phyloP scores from a whole-genome alignment of 2,888 invertebrate genomes.

The Cryptophagus acutangulus region DNA sequence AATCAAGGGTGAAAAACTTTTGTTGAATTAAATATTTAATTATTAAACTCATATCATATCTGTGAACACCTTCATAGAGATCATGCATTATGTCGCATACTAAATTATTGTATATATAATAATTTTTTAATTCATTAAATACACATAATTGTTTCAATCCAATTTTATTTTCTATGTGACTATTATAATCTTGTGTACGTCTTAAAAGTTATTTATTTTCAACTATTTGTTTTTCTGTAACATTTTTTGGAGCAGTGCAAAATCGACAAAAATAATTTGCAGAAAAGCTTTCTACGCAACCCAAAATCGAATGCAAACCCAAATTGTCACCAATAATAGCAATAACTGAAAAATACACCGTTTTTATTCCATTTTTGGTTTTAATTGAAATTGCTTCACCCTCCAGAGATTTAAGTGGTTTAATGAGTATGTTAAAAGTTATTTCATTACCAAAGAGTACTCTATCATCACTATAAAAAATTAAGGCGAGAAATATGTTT shows the following conservation, averaged over 20 bases:
- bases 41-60: slow-evolving; percentile 30
- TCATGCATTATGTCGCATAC: slow-evolving; percentile 36
- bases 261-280: slow-evolving; percentile 17
- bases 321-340: slow-evolving; percentile 18
- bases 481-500: slow-evolving; percentile 27
- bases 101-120: slow-evolving; percentile 29
- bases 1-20: slow-evolving; percentile 13
- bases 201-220: background rate
- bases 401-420: slow-evolving; percentile 20
- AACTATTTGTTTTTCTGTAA: background rate
- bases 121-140: slow-evolving; percentile 26
- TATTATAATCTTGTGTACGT: slow-evolving; percentile 8
- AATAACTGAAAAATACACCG: slow-evolving; percentile 18
- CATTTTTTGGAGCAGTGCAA: slow-evolving; percentile 17
- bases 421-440: slow-evolving; percentile 25
- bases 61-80: slow-evolving; percentile 27
- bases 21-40: slow-evolving; percentile 21
- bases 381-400: slow-evolving; percentile 23
- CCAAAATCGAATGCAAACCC: slow-evolving; percentile 17
- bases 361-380: slow-evolving; percentile 8
- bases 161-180: slow-evolving; percentile 4
- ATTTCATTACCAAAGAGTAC: slow-evolving; percentile 26
- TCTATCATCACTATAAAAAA: slow-evolving; percentile 27
- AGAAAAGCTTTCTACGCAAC: slow-evolving; percentile 17
- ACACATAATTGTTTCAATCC: slow-evolving; percentile 29